A percentile compares a stretch with the other conserved stretches of the same genome.
Conservation (phyloP, 1,140 invertebrate genomes). For the Octopus bimaculoides region DNA sequence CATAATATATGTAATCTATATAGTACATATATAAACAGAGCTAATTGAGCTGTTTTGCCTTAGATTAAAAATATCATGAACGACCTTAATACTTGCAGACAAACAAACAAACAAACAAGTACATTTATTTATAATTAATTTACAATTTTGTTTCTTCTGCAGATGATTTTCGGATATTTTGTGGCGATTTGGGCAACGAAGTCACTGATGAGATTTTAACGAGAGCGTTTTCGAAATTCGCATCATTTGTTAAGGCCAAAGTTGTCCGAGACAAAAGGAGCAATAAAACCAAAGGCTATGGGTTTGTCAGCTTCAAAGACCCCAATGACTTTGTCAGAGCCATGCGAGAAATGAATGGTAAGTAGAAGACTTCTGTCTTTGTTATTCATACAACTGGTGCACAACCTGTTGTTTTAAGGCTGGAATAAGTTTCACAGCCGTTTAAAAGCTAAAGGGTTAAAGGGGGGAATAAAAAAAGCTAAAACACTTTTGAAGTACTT, state of each 20-base stretch:
- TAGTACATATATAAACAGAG: too few relatives aligned
- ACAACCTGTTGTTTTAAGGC: too few relatives aligned
- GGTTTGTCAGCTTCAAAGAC: conserved; percentile 98
- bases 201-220: conserved; percentile 95
- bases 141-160: conserved; percentile 30
- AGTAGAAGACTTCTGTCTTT: conserved; percentile 21
- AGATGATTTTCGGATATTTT: conserved; percentile 98
- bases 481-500: too few relatives aligned
- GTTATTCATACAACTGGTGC: too few relatives aligned
- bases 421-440: too few relatives aligned
- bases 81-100: too few relatives aligned
- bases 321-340: conserved; percentile 96
- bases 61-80: too few relatives aligned
- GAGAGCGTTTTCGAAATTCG: conserved; percentile 92
- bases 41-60: too few relatives aligned
- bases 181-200: conserved; percentile 98
- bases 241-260: conserved; percentile 91
- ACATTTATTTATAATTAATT: background rate
- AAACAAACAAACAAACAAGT: too few relatives aligned
- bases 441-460: too few relatives aligned
- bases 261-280: conserved; percentile 94
- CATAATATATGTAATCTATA: too few relatives aligned
- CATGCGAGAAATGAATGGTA: conserved; percentile 93
- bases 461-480: too few relatives aligned
- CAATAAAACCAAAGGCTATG: conserved; percentile 98